Percentiles rank a stretch among this genome's conserved stretches.
Evolutionary conservation across 2,113 vertebrate species (phyloP).

Genomic region (Hippocampus abdominalis): DNA sequence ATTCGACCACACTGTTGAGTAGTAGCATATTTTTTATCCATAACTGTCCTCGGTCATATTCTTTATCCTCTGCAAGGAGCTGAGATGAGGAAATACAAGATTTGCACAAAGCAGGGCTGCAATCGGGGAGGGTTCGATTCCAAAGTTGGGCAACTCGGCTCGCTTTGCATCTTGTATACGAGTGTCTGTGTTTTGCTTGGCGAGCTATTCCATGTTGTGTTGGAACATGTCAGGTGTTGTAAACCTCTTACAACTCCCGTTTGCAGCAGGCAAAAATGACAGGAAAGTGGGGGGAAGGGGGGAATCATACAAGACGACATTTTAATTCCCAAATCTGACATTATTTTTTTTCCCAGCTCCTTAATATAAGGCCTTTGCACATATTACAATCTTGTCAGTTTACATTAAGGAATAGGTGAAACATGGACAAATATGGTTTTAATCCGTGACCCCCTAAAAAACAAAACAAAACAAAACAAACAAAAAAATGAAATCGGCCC

Average conservation of each 20-base stretch:
- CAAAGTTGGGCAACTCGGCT: too few species aligned
- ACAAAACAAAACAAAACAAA: background rate
- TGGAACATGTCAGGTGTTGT: background rate
- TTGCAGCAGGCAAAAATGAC: background rate
- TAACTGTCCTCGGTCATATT: too few species aligned
- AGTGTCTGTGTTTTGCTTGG: too few species aligned
- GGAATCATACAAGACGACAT: background rate
- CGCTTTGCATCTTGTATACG: background rate
- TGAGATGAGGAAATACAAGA: too few species aligned
- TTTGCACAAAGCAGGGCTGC: too few species aligned
- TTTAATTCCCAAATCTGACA: background rate
- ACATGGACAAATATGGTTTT: background rate
- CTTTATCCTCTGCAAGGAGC: too few species aligned
- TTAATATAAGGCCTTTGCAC: background rate
- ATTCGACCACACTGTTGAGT: too few species aligned
- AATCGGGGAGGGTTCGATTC: too few species aligned
- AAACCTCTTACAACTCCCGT: background rate
- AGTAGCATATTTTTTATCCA: too few species aligned
- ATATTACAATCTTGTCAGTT: background rate
- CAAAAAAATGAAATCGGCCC: background rate
- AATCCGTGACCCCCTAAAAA: background rate
- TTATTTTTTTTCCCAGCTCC: background rate
- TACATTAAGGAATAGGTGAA: background rate
- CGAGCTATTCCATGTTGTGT: too few species aligned
- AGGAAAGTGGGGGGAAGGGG: background rate